Evolutionary conservation across 2,888 invertebrate genomes (phyloP).

Genomic region (Brachyptera putata): DNA sequence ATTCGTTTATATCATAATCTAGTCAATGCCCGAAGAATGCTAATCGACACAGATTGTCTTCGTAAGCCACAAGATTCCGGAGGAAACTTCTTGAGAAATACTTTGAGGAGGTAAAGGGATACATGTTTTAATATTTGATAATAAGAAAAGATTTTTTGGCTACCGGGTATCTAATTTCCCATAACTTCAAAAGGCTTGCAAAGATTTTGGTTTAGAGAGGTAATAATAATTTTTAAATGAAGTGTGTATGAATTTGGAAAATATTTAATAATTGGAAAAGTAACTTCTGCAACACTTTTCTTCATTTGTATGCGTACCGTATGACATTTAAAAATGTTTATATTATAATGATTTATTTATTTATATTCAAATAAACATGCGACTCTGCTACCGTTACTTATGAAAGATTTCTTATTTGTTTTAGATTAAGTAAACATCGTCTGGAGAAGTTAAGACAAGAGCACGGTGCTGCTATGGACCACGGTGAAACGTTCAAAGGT

Average conservation of each 20-base stretch:
- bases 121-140: too few relatives aligned
- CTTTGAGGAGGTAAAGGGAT: slow-evolving; percentile 62
- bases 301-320: too few relatives aligned
- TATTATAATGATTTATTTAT: too few relatives aligned
- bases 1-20: slow-evolving; percentile 83
- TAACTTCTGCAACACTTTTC: too few relatives aligned
- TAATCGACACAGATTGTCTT: slow-evolving; percentile 78
- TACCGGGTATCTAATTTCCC: too few relatives aligned
- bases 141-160: too few relatives aligned
- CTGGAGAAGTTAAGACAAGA: slow-evolving; percentile 71
- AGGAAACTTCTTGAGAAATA: slow-evolving; percentile 84
- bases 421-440: slow-evolving; percentile 70
- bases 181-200: too few relatives aligned
- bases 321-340: background rate
- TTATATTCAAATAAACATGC: background rate
- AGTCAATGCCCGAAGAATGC: slow-evolving; percentile 72
- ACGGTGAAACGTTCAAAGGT: slow-evolving; percentile 81
- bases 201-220: too few relatives aligned
- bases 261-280: too few relatives aligned
- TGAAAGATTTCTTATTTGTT: background rate
- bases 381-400: too few relatives aligned
- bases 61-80: slow-evolving; percentile 78
- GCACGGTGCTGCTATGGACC: slow-evolving; percentile 56
- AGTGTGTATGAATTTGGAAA: too few relatives aligned
- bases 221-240: too few relatives aligned